Base-by-base conservation (phyloP, 1,140 invertebrate species). In the Penaeus japonicus region DNA sequence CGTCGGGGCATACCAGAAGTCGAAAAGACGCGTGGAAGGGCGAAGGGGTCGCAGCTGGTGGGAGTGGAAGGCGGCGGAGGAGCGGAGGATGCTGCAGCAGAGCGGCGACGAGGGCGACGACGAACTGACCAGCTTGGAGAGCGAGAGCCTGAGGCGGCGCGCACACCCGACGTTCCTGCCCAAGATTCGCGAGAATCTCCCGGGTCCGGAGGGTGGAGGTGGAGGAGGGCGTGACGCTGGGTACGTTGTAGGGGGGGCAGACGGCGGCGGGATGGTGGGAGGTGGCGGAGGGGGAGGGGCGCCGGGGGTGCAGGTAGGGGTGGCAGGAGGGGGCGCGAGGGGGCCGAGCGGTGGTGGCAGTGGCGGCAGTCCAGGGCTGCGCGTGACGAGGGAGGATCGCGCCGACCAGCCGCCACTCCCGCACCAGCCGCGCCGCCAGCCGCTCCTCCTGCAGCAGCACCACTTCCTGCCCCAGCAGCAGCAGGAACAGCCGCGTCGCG, bases 31-130 rank as follows among this genome's bases (percentile, higher is more conserved):
- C 53, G 79, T 85, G 47, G 86, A 85, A 57, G 89, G 86, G 22
- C 80, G 82, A 62, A 24, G 89, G 32, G 89, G 89, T 30, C 47
- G 89, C 20, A 84, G 54, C 39, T 87, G 83, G 81, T 85, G 87
- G 89, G 89, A 82, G 55, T 90, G 89, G 89, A 89, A 89, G 82
- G 86, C 87, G 54, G 86, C 86, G 32, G 89, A 83, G 54, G 78
- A 81, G 82, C 57, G 84, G n/a, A 84, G 70, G 82, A 77, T 70
- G 54, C 79, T 78, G 75, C 75, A 73, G 75, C 75, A 73, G 59
- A 75, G 83, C 10, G 87, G 89, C 22, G 85, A 82, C 54, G 89
- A 86, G 70, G 89, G 89, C 27, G 89, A 85, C 59, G 85, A 88
- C 75, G 89, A 89, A 65, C 80, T 84, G 65, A 89, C 86, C 7